phyloP scores from a whole-genome alignment of 2,797 vertebrate genomes.

The Myotis pilosus region DNA sequence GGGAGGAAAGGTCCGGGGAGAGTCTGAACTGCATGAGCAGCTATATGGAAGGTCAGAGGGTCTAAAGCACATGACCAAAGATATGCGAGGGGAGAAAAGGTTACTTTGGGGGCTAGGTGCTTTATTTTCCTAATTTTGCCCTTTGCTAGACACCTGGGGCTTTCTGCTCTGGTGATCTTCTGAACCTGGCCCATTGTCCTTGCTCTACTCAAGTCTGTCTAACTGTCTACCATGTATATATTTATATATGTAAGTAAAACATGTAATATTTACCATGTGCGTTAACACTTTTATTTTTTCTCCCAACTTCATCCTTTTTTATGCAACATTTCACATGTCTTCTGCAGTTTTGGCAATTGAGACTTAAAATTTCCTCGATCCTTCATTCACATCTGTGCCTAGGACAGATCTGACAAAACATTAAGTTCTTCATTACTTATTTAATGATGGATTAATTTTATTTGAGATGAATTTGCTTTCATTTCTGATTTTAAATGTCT shows the following conservation, averaged over 20 bases:
- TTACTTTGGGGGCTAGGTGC: neutral
- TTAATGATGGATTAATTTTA: slow-evolving; percentile 39
- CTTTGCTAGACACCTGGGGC: neutral
- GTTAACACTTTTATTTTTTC: neutral
- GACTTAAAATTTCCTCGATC: neutral
- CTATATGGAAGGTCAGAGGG: neutral
- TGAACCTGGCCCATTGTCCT: neutral
- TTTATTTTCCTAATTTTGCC: neutral
- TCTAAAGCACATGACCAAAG: neutral
- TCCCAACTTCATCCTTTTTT: neutral
- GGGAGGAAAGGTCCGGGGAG: neutral
- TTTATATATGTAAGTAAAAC: neutral
- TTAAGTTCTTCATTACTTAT: slow-evolving; percentile 31
- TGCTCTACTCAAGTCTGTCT: neutral
- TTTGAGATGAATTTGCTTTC: slow-evolving; percentile 32
- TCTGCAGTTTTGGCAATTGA: slow-evolving; percentile 22
- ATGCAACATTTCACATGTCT: neutral
- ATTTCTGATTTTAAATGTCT: slow-evolving; percentile 38
- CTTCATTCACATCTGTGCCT: neutral
- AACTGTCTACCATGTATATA: neutral
- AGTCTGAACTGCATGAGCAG: neutral
- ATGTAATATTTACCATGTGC: neutral
- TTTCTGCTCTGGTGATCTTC: neutral
- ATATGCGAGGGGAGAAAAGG: neutral
- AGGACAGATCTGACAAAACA: neutral